Base-by-base conservation (phyloP, 1,140 invertebrate species). In the Atopsyche davidsoni region DNA sequence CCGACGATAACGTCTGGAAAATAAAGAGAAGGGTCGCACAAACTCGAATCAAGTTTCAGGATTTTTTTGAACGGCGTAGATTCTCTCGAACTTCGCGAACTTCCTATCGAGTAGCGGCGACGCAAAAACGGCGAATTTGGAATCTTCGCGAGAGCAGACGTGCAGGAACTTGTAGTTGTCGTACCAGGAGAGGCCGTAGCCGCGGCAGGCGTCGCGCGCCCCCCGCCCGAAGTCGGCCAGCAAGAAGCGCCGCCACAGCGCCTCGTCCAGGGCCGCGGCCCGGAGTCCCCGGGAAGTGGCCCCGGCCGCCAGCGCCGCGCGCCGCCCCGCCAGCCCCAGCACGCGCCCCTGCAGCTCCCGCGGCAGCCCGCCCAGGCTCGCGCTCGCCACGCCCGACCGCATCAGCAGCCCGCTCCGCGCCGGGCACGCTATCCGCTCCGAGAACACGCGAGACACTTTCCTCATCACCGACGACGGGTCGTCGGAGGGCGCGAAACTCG, bases 361-460 rank as follows among this genome's bases (percentile, higher is more conserved):
- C 3, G 53, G 53, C 14, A 56, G 34, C 11, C 53, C 53, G 10
- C 44, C 31, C 31, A 56, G 32, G 24, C 53, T 56, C 7, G 48
- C 48, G 25, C 24, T 51, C 9, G 48, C 18, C 7, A 51, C 35
- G 0, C 53, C 49, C 7, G 24, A 24, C 19, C 14, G 34, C 7
- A 43, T 6, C n/a, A 56, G 40, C 28, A 38, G 31, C n/a, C 19
- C 25, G 18, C 44, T 36, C 0, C 48, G 43, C 6, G 44, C 16
- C 28, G 53, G 53, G 6, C 38, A 17, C 1, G 43, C n/a, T 2
- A 56, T 31, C 3, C 23, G 14, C 14, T 51, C 34, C 16, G n/a
- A 36, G 7, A 51, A 14, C 22, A 24, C 39, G 2, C 36, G 28
- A 23, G 32, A 31, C 11, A 51, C 14, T 13, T 46, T 21, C 32